Conservation (phyloP, 2,113 vertebrate species). For the Panurus biarmicus region DNA sequence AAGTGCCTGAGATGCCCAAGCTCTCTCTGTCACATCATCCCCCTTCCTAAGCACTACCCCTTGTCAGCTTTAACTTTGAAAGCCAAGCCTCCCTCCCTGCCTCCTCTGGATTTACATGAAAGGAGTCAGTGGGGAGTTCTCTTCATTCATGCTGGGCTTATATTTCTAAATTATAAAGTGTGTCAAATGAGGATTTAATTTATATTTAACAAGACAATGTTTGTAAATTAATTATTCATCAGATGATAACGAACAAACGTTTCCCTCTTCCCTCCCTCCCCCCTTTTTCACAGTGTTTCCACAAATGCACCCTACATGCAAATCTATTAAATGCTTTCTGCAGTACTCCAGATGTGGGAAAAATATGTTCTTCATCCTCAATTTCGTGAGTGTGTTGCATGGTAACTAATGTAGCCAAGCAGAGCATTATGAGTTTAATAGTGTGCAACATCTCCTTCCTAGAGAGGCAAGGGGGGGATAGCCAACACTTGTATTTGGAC, state of each 20-base stretch:
- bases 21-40: neutral
- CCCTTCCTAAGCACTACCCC: neutral
- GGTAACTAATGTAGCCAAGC: constrained; percentile 32
- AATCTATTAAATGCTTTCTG: constrained; percentile 30
- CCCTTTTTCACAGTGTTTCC: neutral
- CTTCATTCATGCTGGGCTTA: constrained; percentile 1
- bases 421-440: constrained; percentile 19
- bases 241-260: constrained; percentile 42
- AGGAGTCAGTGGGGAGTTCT: constrained; percentile 11
- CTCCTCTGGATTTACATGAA: neutral
- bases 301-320: neutral
- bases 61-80: neutral
- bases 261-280: neutral
- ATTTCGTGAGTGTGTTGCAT: constrained; percentile 20
- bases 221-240: constrained; percentile 62
- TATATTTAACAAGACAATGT: constrained; percentile 54
- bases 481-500: neutral
- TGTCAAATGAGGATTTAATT: constrained; percentile 62
- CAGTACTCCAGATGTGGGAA: constrained; percentile 18
- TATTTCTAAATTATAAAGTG: constrained; percentile 29
- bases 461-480: neutral
- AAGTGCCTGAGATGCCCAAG: neutral
- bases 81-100: neutral
- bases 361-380: constrained; percentile 8
- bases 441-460: neutral